phyloP scores from a whole-genome alignment of 2,113 vertebrate genomes.

The Pycnonotus jocosus region DNA sequence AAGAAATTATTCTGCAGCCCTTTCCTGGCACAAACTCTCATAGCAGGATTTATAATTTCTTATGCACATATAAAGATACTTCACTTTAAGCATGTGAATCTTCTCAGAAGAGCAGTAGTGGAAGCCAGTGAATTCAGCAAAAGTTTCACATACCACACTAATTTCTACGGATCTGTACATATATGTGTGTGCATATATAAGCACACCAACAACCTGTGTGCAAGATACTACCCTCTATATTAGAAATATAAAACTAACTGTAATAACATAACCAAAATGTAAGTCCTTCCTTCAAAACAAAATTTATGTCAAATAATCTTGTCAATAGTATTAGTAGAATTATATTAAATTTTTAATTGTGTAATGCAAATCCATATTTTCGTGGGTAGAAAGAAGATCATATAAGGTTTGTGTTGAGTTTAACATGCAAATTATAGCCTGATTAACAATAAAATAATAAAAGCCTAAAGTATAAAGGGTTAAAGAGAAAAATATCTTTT shows the following conservation, averaged over 20 bases:
- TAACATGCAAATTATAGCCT: neutral
- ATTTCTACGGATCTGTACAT: neutral
- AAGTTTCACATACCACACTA: neutral
- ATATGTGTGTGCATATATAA: neutral
- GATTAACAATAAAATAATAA: neutral
- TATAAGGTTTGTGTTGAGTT: neutral
- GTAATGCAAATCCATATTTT: neutral
- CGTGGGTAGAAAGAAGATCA: neutral
- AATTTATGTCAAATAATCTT: neutral
- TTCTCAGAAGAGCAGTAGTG: neutral
- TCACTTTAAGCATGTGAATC: neutral
- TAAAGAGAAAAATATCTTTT: neutral
- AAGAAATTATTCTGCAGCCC: neutral
- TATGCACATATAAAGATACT: neutral
- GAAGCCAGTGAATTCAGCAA: neutral
- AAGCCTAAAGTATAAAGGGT: neutral
- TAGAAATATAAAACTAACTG: neutral
- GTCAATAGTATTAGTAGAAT: neutral
- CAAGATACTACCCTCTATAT: neutral
- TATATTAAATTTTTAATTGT: neutral
- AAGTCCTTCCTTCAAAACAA: neutral
- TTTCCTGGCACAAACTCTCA: neutral
- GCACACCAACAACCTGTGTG: neutral
- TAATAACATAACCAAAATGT: neutral
- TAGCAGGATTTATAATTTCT: neutral